A percentile compares a stretch with the other conserved stretches of the same genome.
These are phyloP conservation scores for Cantharis lateralis DNA, from an alignment of 2,888 invertebrate genomes.

Conservation along the genomic window DNA sequence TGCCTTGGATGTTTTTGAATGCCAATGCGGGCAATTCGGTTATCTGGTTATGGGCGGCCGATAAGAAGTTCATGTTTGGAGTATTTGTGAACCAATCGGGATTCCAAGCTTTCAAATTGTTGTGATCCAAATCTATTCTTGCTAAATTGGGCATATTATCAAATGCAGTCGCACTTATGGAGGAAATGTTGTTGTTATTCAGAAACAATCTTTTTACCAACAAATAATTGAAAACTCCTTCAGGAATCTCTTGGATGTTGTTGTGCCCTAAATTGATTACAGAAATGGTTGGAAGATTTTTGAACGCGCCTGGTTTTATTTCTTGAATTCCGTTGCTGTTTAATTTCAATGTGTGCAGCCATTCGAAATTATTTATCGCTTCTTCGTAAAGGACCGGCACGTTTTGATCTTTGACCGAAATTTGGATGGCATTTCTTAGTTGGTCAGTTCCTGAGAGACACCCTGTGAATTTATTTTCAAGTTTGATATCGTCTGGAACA, in stretches of 20 bases:
- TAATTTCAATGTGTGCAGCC: conserved; percentile 23
- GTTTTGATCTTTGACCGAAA: conserved; percentile 8
- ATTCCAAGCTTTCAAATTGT: conserved; percentile 46
- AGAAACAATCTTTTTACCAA: conserved; percentile 6
- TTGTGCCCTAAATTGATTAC: conserved; percentile 10
- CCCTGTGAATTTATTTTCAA: conserved; percentile 7
- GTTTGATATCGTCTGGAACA: conserved; percentile 9
- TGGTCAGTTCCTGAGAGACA: conserved; percentile 9
- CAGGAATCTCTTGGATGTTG: conserved; percentile 11
- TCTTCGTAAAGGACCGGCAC: conserved; percentile 15
- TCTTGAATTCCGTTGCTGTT: conserved; percentile 14
- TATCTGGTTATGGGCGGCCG: conserved; percentile 44
- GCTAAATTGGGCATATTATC: conserved; percentile 43
- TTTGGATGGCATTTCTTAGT: conserved; percentile 15
- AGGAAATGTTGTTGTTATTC: conserved; percentile 9
- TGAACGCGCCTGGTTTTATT: conserved; percentile 30
- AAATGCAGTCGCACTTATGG: conserved; percentile 36
- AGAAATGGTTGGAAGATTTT: conserved; percentile 12
- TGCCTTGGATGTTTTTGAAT: conserved; percentile 18
- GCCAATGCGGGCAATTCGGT: conserved; percentile 37
- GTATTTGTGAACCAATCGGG: conserved; percentile 48
- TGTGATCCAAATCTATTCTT: conserved; percentile 46
- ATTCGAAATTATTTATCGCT: conserved; percentile 35
- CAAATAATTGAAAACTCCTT: conserved; percentile 24
- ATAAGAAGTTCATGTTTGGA: conserved; percentile 43